Percentiles rank a stretch among this genome's conserved stretches.
These are phyloP conservation scores for Zelleria hepariella DNA, from an alignment of 2,888 invertebrate species.

Conservation along the genomic window DNA sequence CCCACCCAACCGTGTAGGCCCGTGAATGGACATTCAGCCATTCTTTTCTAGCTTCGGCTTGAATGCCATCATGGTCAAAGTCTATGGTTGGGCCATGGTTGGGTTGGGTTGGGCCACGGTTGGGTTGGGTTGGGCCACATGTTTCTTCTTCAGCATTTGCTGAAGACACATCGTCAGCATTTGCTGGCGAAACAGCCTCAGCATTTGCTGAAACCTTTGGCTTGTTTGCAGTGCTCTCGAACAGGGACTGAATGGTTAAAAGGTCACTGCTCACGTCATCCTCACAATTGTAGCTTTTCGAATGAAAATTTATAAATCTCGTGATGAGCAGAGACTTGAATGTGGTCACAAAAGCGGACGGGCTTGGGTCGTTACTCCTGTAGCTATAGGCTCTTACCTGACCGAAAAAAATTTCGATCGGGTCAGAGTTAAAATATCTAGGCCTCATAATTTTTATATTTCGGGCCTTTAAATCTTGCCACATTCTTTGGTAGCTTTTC, in stretches of 20 bases:
- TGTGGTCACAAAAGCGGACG: constrained; percentile 17
- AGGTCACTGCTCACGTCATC: constrained; percentile 10
- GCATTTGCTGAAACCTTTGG: no score
- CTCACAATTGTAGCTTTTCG: constrained; percentile 15
- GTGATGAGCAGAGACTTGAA: constrained; percentile 21
- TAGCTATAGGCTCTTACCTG: constrained; percentile 21
- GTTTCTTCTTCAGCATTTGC: neutral
- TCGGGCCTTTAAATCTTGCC: neutral
- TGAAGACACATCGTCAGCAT: neutral
- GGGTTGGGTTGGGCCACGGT: no score
- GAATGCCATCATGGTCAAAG: no score
- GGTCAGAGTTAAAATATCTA: constrained; percentile 4
- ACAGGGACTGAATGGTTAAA: neutral
- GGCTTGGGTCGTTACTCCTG: constrained; percentile 19
- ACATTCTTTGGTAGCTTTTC: neutral
- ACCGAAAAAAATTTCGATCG: constrained; percentile 19
- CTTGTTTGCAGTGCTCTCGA: neutral
- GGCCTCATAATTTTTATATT: constrained; percentile 4
- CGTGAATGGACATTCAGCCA: neutral
- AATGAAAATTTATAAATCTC: constrained; percentile 17
- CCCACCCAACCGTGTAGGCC: constrained; percentile 4
- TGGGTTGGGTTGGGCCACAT: no score
- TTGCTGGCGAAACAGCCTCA: neutral
- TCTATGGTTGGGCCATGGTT: no score
- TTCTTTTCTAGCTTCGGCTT: neutral